Base-by-base conservation (phyloP, 2,797 vertebrate species). In the Alca torda region DNA sequence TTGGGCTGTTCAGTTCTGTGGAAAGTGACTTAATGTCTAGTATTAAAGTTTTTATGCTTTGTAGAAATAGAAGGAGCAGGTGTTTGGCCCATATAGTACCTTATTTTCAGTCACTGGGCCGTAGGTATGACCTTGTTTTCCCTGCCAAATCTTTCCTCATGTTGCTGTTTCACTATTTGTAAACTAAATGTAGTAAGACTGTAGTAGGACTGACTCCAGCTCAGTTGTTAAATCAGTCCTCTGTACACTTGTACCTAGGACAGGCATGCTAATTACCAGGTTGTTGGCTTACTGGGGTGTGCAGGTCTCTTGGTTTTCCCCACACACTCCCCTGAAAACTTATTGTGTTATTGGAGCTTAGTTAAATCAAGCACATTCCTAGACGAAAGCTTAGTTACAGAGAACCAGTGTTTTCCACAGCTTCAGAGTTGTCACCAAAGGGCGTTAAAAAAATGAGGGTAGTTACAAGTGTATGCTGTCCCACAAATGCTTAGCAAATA, bases 291-390 rank as follows among this genome's bases (percentile, higher is more conserved):
- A 78, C 48, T 81, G 46, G 39, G 18, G 18, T 77, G 3, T 45
- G 59, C 20, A 35, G 25, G 7, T 65, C 41, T 88, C 53, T 80
- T 77, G 30, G 13, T 30, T 84, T 37, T 4, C 10, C 18, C 15
- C 7, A 1, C 9, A 20, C 4, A 4, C 4, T 82, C 33, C 11
- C 11, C n/a, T 0, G 0, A 41, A 35, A 90, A 30, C 19, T 25
- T 54, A 6, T 0, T 80, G 7, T 72, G 14, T 78, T 90, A 30
- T 26, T 65, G 33, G 48, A 56, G 6, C 84, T 80, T 5, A 41
- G 33, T 57, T 90, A 78, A 88, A 43, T 82, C 43, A 48, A n/a
- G 23, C n/a, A 25, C 14, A 35, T 81, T 77, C 13, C 12, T 57
- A 26, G 26, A 16, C 56, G 39, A 70, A 75, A 57, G 16, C 20